Evolutionary conservation across 92 coral and sea anemone species (phyloP).

Genomic region (Siderastrea radians): DNA sequence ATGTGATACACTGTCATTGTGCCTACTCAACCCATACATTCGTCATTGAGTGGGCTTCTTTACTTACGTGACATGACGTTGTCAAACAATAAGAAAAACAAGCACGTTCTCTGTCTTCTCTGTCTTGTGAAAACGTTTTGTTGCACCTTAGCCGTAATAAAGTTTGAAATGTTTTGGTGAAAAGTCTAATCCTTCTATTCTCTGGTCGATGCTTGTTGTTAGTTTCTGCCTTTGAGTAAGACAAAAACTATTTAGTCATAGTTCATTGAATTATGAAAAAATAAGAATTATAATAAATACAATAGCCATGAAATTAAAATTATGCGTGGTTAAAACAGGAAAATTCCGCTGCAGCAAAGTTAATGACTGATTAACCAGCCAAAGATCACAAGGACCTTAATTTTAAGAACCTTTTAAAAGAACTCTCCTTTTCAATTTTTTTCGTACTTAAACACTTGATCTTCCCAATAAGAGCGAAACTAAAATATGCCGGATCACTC

Average conservation of each 20-base stretch:
- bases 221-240: no score
- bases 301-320: no score
- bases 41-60: conserved; percentile 1
- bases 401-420: neutral
- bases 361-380: neutral
- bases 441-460: neutral
- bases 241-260: no score
- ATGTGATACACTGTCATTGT: neutral
- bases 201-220: no score
- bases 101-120: neutral
- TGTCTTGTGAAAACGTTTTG: neutral
- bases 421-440: neutral
- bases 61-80: neutral
- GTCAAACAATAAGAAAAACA: neutral
- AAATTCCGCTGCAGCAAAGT: conserved; percentile 10
- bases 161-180: neutral
- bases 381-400: neutral
- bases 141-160: neutral
- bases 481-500: no score
- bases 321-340: neutral
- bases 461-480: neutral
- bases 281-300: no score
- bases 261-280: neutral
- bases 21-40: neutral
- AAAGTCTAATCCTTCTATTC: no score